Evolutionary conservation across 2,797 vertebrate genomes (phyloP), one percentile per base, ranked within the genome.

Genomic region (Leptodactylus fallax): DNA sequence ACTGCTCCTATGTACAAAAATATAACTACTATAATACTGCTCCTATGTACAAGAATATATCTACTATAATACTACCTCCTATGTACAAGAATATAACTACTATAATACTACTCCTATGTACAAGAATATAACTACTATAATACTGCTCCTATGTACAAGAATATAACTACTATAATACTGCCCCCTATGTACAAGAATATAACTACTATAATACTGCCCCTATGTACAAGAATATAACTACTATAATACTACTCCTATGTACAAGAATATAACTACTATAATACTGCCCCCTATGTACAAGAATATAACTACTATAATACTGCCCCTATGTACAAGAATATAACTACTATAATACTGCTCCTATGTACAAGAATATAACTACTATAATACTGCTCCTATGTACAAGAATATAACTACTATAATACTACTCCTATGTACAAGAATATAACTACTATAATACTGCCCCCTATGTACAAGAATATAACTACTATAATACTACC

Each of bases 161-260:
- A 71, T 71, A 71, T 45, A 71, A 71, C 69, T 71, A 45, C 69
- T 45, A 71, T 71, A 71, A 45, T 71, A 71, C 27, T 71, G 27
- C 69, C 55, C 3, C 69, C 69, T 45, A 45, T 71, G 7, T 71
- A 71, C 69, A 71, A 71, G 69, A 45, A 71, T 71, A 45, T 45
- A 71, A 71, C 69, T 71, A 45, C 69, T 45, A 71, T 17, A 71
- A 71, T 71, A 71, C 69, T 71, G 27, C 36, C 6, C 67, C 67
- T 36, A 36, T 69, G 8, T 69, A 69, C 67, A 69, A 71, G 27
- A 45, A 71, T 71, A 71, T 45, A 71, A 71, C 67, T 71, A 45
- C 69, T 45, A 71, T 16, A 71, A 36, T 36, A 36, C 36, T 36
- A 36, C 36, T 36, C 36, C 36, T 36, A 36, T 36, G 36, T 36